Percentiles rank a stretch among this genome's conserved stretches.
These are phyloP conservation scores for Microctonus hyperodae DNA, from an alignment of 2,888 invertebrate genomes.

Conservation along the genomic window DNA sequence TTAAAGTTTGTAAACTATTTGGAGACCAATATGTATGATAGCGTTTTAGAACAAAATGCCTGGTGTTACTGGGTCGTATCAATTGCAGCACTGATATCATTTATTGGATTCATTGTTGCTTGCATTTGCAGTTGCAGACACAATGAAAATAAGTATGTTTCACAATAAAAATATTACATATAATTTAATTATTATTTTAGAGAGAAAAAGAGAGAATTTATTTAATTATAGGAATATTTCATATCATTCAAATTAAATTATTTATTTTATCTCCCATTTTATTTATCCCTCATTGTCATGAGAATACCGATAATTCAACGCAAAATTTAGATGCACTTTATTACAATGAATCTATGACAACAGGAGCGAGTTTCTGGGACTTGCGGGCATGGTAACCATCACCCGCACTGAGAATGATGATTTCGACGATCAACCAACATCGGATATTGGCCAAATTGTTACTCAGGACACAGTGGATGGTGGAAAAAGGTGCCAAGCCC, in stretches of 20 bases:
- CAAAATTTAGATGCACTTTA: slow-evolving; percentile 29
- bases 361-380: slow-evolving; percentile 76
- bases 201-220: no score
- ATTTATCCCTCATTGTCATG: neutral
- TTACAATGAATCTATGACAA: slow-evolving; percentile 47
- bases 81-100: slow-evolving; percentile 61
- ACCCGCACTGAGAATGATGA: slow-evolving; percentile 70
- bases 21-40: slow-evolving; percentile 54
- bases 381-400: slow-evolving; percentile 76
- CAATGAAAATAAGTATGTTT: slow-evolving; percentile 76
- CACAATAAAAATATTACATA: slow-evolving; percentile 1
- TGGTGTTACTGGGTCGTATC: slow-evolving; percentile 61
- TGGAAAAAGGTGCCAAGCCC: slow-evolving; percentile 57
- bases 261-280: neutral
- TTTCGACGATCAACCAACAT: slow-evolving; percentile 54
- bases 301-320: neutral
- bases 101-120: slow-evolving; percentile 68
- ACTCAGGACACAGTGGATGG: slow-evolving; percentile 55
- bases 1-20: slow-evolving; percentile 12
- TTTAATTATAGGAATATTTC: neutral
- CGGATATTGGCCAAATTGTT: slow-evolving; percentile 51
- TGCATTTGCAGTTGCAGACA: slow-evolving; percentile 80
- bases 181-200: slow-evolving; percentile 4
- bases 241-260: neutral
- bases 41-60: slow-evolving; percentile 50